Evolutionary conservation across 2,888 invertebrate species (phyloP), one percentile per base, ranked within the genome.

Genomic region (Parthenolecanium corni): DNA sequence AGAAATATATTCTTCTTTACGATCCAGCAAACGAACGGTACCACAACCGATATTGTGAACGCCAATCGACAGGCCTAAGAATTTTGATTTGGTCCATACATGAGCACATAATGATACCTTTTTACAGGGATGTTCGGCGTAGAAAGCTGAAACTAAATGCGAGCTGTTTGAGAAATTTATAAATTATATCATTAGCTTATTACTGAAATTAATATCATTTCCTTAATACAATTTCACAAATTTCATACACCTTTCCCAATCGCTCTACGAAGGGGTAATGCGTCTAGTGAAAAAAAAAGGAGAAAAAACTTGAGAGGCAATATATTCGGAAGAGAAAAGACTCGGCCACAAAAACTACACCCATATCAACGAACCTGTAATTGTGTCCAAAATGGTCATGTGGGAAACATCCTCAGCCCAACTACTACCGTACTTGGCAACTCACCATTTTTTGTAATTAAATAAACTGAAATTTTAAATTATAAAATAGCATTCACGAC

Each of bases 1-100:
- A 54, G 96, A 80, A 64, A 89, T 82, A 74, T 98, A 98, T 71
- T 96, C 91, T 73, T 98, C 97, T 63, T 89, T 89, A 66, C 85
- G 80, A 69, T 96, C 90, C 64, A 92, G 76, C 6, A 98, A 78
- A 3, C 86, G 88, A n/a, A 99, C 87, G 38, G 85, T 82, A 2
- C 96, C 97, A 71, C 88, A 85, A 3, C 98, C 98, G 61, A 98
- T 89, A 75, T 97, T 97, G 71, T 97, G 91, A 0, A 92, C 91
- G n/a, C 96, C 96, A 69, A 94, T 89, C 12, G 96, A 96, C 21
- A 99, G 79, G 0, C 98, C 98, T 21, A 98, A 81, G 77, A 99
- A 98, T 78, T 97, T 97, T 71, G 96, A 97, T 76, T 97, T 97
- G 5, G 98, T 99, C 89, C 96, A 98, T 57, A 98, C 91, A 76